Conservation (phyloP, 2,888 invertebrate species). For the Adela reaumurella region DNA sequence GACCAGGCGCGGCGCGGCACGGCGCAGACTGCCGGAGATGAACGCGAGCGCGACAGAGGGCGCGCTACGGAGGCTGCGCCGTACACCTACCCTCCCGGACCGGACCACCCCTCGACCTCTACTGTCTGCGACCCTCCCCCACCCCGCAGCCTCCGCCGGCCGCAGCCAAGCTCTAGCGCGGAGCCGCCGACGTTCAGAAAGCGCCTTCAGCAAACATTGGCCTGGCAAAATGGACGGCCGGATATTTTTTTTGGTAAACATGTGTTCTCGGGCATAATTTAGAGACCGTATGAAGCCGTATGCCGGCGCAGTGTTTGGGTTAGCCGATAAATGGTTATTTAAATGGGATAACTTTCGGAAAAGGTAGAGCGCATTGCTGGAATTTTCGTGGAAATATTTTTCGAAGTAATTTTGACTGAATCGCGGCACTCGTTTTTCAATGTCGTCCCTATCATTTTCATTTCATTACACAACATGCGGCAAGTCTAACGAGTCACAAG, state of each 20-base stretch:
- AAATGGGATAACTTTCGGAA: background rate
- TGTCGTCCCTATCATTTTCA: too few species aligned
- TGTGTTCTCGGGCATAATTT: background rate
- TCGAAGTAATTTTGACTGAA: too few species aligned
- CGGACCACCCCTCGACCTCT: background rate
- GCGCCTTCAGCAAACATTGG: background rate
- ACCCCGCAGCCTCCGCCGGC: too few species aligned
- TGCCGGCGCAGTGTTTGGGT: background rate
- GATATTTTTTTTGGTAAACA: background rate
- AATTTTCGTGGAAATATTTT: background rate
- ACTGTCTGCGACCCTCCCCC: too few species aligned
- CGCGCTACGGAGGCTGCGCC: background rate
- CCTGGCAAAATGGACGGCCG: background rate
- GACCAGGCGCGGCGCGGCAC: background rate
- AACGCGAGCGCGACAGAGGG: background rate
- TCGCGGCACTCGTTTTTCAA: too few species aligned
- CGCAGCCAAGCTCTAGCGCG: too few species aligned
- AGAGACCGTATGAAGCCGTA: background rate
- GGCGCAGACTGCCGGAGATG: background rate
- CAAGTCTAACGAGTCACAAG: too few species aligned
- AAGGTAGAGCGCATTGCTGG: background rate
- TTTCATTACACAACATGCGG: too few species aligned
- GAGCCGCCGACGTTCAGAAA: background rate
- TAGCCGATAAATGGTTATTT: background rate
- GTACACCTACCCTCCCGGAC: background rate